Evolutionary conservation across 2,888 invertebrate genomes (phyloP), one percentile per base, ranked within the genome.

Genomic region (Gandaritis pyraliata): DNA sequence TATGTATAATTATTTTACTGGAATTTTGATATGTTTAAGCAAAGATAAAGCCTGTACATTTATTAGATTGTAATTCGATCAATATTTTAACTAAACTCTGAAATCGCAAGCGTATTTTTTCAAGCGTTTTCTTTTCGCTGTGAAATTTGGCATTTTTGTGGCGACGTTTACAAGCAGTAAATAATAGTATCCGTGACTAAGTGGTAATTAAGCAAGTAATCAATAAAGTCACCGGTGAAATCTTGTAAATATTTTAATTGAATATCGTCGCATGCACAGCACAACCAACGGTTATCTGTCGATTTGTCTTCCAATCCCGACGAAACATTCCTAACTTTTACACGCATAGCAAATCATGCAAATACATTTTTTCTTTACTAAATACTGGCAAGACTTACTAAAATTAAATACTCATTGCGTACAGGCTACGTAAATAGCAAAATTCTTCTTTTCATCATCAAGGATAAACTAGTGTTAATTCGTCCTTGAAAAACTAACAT

Each of bases 231-330:
- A 59, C 56, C 11, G 64, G 63, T 64, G 69, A 71, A 71, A 71
- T 64, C 64, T 64, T 67, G 64, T 61, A 46, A 68, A 53, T 56
- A 66, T 61, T 63, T 63, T 70, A 61, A 66, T 64, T 65, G 65
- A 65, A 61, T 69, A 61, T 72, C 61, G 72, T 72, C 61, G 72
- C 72, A 72, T 72, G 71, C 65, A 29, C 55, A 56, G 70, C 63
- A 30, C 57, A 54, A 41, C 52, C 61, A 49, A 49, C 64, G 38
- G 58, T 56, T 59, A 23, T 54, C 15, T 50, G 57, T 47, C 49
- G 50, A 61, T 65, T 65, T 61, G 65, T 63, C 68, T 64, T 65
- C 47, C 52, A 68, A 65, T 57, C 57, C n/a, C 59, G 57, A 36
- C 66, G 63, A 61, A 64, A 64, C 67, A 69, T 70, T 71, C 70